Percentiles rank a stretch among this genome's conserved stretches.
Conservation (phyloP, 2,113 vertebrate genomes). For the Arothron firmamentum region DNA sequence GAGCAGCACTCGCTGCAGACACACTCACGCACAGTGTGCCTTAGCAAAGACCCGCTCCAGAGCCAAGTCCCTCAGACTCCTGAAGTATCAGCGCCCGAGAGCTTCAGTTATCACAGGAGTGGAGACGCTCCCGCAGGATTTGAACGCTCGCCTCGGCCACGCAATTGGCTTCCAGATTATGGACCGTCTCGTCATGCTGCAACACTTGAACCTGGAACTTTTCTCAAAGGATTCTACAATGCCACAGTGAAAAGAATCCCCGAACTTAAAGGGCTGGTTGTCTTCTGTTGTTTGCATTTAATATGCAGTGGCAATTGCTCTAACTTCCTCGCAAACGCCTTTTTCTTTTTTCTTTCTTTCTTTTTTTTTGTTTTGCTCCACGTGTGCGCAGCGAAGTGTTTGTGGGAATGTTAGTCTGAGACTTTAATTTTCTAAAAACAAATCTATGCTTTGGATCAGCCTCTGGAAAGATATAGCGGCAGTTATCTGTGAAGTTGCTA, state of each 20-base stretch:
- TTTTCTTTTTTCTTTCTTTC: slow-evolving; percentile 9
- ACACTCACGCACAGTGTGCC: slow-evolving; percentile 76
- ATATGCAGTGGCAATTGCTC: slow-evolving; percentile 32
- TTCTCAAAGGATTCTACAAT: slow-evolving; percentile 51
- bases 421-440: slow-evolving; percentile 14
- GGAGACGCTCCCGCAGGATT: slow-evolving; percentile 58
- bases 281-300: slow-evolving; percentile 39
- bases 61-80: slow-evolving; percentile 66
- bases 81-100: slow-evolving; percentile 65
- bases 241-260: slow-evolving; percentile 37
- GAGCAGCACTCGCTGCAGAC: slow-evolving; percentile 73
- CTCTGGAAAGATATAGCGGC: slow-evolving; percentile 46
- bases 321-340: slow-evolving; percentile 18
- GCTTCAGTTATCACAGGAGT: slow-evolving; percentile 64
- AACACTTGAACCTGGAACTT: slow-evolving; percentile 41
- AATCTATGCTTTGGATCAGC: slow-evolving; percentile 37
- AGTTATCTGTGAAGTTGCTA: slow-evolving; percentile 34
- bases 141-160: slow-evolving; percentile 47
- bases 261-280: slow-evolving; percentile 27
- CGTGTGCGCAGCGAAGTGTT: slow-evolving; percentile 9
- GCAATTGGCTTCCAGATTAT: slow-evolving; percentile 44
- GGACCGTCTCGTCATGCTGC: slow-evolving; percentile 58
- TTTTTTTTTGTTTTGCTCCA: not conserved
- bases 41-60: slow-evolving; percentile 65
- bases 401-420: slow-evolving; percentile 43